Base-by-base conservation (phyloP, 2,888 invertebrate genomes). In the Desoria tigrina region DNA sequence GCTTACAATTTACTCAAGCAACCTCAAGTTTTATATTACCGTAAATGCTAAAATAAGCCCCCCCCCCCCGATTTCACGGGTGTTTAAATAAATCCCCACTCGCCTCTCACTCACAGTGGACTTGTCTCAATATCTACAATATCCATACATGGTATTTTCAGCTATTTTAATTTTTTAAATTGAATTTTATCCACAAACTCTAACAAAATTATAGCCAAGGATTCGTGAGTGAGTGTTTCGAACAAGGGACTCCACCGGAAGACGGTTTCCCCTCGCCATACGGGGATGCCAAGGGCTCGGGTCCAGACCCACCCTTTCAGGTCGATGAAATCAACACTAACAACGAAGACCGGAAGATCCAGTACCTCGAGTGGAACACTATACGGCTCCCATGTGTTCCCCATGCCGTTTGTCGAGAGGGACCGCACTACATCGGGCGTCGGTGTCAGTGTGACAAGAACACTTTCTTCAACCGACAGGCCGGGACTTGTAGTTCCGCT, bases 301-400 rank as follows among this genome's bases (percentile, higher is more conserved):
- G 45, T 4, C 45, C 45, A 21, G 45, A 45, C 16, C 45, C 45
- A 18, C 45, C 45, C 4, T 9, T 45, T 9, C n/a, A 45, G n/a
- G 21, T 45, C 16, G 45, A 45, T 21, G 9, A 45, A 21, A 11
- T 45, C 21, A 45, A 45, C n/a, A 6, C 16, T 21, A 39, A 39
- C 9, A 9, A 39, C 6, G 45, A n/a, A 4, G 21, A 18, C 45
- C 21, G 16, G 21, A 16, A 45, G n/a, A 6, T 45, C 45, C 9
- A 45, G 6, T 45, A 45, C 45, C 45, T 45, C n/a, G 9, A 45
- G 45, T 45, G 45, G 45, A 45, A 45, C 16, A 45, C 45, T 21
- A 21, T 45, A 11, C 16, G 6, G 21, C 45, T 45, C 4, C 45
- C 9, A 18, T 45, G 45, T 21, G 45, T 45, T 18, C 45, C 45